Evolutionary conservation across 2,888 invertebrate genomes (phyloP).

Genomic region (Agriopis marginaria): DNA sequence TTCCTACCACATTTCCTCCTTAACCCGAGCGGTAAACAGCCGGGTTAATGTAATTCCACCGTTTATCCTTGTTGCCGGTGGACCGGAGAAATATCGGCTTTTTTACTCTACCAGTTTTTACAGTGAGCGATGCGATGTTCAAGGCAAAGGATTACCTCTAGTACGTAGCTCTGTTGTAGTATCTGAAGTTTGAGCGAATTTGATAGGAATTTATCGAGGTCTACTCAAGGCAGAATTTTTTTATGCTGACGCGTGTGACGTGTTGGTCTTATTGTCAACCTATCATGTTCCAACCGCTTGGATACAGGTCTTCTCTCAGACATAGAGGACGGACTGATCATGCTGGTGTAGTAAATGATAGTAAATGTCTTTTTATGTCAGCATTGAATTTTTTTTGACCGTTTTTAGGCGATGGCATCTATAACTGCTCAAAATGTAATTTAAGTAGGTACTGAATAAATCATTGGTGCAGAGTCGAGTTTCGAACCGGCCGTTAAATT

Average conservation of each 20-base stretch:
- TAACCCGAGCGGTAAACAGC: slow-evolving; percentile 46
- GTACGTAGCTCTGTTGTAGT: not conserved
- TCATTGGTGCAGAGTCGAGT: no score
- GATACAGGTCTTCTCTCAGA: not conserved
- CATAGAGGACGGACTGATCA: no score
- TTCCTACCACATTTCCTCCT: slow-evolving; percentile 46
- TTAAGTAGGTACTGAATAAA: no score
- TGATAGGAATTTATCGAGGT: not conserved
- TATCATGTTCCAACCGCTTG: no score
- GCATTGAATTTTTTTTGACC: no score
- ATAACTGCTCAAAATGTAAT: no score
- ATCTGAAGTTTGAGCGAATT: not conserved
- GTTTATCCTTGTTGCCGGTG: slow-evolving; percentile 51
- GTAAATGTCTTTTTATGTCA: no score
- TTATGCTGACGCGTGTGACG: not conserved
- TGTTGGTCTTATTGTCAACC: no score
- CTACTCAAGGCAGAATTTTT: no score
- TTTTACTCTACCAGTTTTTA: slow-evolving; percentile 33
- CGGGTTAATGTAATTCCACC: slow-evolving; percentile 54
- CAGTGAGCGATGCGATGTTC: slow-evolving; percentile 20
- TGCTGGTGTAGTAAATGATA: no score
- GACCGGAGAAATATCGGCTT: slow-evolving; percentile 43
- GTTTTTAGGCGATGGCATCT: no score
- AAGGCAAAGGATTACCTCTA: slow-evolving; percentile 1
- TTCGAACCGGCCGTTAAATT: no score